A percentile compares a stretch with the other conserved stretches of the same genome.
phyloP scores from a whole-genome alignment of 1,140 invertebrate genomes.

The Popillia japonica region DNA sequence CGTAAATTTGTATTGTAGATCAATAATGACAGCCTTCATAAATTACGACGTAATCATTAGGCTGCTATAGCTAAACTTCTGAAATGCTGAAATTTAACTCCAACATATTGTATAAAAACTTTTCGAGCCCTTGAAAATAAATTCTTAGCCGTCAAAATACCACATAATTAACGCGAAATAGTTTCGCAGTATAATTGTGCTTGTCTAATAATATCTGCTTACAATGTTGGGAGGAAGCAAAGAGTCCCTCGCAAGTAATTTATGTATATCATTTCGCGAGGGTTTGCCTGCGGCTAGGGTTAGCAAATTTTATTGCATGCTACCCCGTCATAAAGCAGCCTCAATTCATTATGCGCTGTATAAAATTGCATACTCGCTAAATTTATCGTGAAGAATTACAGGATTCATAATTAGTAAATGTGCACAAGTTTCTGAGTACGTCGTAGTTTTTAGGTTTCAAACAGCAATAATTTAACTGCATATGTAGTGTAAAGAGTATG shows the following conservation, averaged over 20 bases:
- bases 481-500: too few relatives aligned
- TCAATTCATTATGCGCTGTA: constrained; percentile 5
- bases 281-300: not conserved
- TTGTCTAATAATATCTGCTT: not conserved
- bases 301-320: constrained; percentile 32
- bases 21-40: too few relatives aligned
- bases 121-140: not conserved
- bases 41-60: too few relatives aligned
- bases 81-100: too few relatives aligned
- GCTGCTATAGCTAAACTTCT: too few relatives aligned
- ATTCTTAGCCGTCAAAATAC: not conserved
- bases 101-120: too few relatives aligned
- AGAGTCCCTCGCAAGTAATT: not conserved
- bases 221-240: not conserved
- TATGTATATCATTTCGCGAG: constrained; percentile 15
- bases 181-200: not conserved
- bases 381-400: not conserved
- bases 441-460: too few relatives aligned
- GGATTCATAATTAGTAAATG: too few relatives aligned
- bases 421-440: too few relatives aligned
- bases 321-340: constrained; percentile 19
- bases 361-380: constrained; percentile 23
- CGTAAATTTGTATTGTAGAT: too few relatives aligned
- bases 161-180: not conserved
- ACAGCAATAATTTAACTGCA: too few relatives aligned